Base-by-base conservation (phyloP, 1,140 invertebrate genomes). In the Drosophila pallidifrons region DNA sequence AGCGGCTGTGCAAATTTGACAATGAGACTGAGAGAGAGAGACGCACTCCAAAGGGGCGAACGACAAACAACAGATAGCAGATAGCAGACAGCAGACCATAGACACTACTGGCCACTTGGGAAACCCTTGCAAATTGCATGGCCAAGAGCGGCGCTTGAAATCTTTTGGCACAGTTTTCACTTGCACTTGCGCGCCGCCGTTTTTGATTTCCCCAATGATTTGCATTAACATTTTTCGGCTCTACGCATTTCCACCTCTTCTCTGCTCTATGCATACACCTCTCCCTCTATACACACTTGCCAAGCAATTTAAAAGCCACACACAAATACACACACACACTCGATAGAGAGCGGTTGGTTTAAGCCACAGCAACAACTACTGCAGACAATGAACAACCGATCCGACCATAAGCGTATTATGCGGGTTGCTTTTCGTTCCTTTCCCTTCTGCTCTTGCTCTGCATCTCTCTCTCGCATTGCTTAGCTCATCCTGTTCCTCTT, bases 201-300 rank as follows among this genome's bases (percentile, higher is more conserved):
- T 85, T 91, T 85, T 91, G 88, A 91, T 91, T 91, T 91, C 88
- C 88, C 88, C 79, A 73, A 91, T 80, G 88, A 85, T 82, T 91
- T 78, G 78, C 59, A 91, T 85, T 91, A 91, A 82, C 89, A 89
- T 88, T 89, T 54, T 88, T 85, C 68, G 82, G 81, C 68, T 64
- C 32, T 66, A 79, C 83, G 82, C 83, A 82, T 69, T 49, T 65
- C 13, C 25, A 13, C 11, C 8, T 13, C 16, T 8, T 8, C 10
- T n/a, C 15, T 35, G 16, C 63, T 51, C 55, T 28, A 2, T 7
- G 45, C 45, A 32, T 15, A 68, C 49, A 49, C 15, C 55, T 25
- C 20, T 11, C 45, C 32, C 13, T 8, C 49, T 41, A 25, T 38
- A 52, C 71, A 74, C 80, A 74, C 49, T 73, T 81, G 79, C 57